These are phyloP conservation scores for Mamestra configurata DNA, from an alignment of 1,140 invertebrate genomes.

Conservation along the genomic window DNA sequence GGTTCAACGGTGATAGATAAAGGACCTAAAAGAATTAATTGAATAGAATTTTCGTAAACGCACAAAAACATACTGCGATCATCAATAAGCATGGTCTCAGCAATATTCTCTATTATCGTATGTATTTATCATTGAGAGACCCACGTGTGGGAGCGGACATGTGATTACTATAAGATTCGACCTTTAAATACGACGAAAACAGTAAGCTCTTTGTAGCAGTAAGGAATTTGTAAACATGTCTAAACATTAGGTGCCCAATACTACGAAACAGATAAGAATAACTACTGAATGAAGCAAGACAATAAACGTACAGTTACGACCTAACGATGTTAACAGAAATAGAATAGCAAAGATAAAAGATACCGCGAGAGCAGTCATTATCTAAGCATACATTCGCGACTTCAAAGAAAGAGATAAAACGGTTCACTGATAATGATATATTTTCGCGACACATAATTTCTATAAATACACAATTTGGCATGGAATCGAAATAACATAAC, in stretches of 20 bases:
- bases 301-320: background rate
- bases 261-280: conserved; percentile 12
- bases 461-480: conserved; percentile 48
- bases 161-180: too few relatives aligned
- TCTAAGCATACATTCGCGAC: conserved; percentile 18
- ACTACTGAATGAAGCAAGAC: conserved; percentile 15
- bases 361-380: background rate
- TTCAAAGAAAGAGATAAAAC: conserved; percentile 33
- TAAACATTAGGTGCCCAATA: background rate
- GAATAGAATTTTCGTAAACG: too few relatives aligned
- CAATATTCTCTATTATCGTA: too few relatives aligned
- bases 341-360: conserved; percentile 25
- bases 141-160: too few relatives aligned
- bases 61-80: too few relatives aligned
- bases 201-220: background rate
- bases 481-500: conserved; percentile 45
- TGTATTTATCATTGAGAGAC: too few relatives aligned
- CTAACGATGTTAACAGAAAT: background rate
- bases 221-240: background rate
- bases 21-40: too few relatives aligned
- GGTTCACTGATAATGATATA: conserved; percentile 42
- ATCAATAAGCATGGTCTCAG: too few relatives aligned
- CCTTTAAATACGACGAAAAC: background rate
- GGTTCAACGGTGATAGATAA: too few relatives aligned
- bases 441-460: conserved; percentile 10